phyloP scores from a whole-genome alignment of 1,140 invertebrate genomes.

The Maniola jurtina region DNA sequence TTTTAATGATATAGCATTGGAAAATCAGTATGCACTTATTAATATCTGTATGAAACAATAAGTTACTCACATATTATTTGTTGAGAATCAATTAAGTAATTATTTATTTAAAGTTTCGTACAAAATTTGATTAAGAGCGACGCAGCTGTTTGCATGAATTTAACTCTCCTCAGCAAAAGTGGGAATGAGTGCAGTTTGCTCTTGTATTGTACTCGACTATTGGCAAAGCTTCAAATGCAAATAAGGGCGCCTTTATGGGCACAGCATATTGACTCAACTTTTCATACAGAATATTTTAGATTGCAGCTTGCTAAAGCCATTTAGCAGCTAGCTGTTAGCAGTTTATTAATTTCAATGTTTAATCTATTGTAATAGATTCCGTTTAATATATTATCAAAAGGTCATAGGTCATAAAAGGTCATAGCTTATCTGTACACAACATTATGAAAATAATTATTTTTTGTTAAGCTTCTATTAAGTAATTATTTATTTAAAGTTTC shows the following conservation, averaged over 20 bases:
- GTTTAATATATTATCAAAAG: too few relatives aligned
- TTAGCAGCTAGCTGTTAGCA: too few relatives aligned
- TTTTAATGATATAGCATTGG: too few relatives aligned
- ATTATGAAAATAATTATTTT: too few relatives aligned
- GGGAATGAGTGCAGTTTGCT: conserved; percentile 23
- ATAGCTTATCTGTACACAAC: too few relatives aligned
- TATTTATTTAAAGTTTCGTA: conserved; percentile 13
- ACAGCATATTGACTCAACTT: background rate
- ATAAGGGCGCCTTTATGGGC: conserved; percentile 4
- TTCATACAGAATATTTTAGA: background rate
- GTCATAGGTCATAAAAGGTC: too few relatives aligned
- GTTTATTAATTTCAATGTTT: too few relatives aligned
- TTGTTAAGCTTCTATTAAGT: background rate
- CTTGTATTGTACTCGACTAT: conserved; percentile 7
- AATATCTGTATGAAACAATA: too few relatives aligned
- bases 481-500: conserved; percentile 11
- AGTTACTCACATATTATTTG: background rate
- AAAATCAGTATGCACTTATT: too few relatives aligned
- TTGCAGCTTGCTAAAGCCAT: too few relatives aligned
- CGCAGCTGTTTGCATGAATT: conserved; percentile 19
- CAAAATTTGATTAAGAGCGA: conserved; percentile 17
- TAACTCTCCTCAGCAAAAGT: conserved; percentile 14
- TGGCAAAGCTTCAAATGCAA: conserved; percentile 18
- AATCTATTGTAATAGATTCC: too few relatives aligned
- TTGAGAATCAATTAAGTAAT: background rate